Base-by-base conservation (phyloP, 2,888 invertebrate species). In the Diarsia rubi region DNA sequence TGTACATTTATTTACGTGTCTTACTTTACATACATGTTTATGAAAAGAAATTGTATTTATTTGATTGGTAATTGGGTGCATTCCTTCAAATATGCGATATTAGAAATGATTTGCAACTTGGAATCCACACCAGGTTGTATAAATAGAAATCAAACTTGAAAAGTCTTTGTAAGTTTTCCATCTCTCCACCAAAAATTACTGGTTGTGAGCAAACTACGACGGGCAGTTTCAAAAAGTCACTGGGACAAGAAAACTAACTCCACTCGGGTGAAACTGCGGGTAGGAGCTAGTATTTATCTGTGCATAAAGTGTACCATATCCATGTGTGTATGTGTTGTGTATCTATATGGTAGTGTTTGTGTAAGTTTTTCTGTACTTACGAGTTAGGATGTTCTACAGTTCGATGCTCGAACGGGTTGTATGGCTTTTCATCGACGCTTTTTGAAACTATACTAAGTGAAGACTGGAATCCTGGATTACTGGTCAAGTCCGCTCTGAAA, bases 361-460 rank as follows among this genome's bases (percentile, higher is more conserved):
- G 37, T 8, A 5, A 37, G 37, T 37, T 6, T 37, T 8, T n/a
- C 12, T 42, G 3, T 78, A 91, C 97, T 97, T 93, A 98, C 98
- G 98, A 97, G 82, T 97, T 98, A 0, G 98, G 97, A 90, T 98
- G 97, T 64, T 96, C 97, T 44, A 97, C 96, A 72, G 97, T 96
- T 63, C 98, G 96, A 90, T 98, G 95, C n/a, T 97, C 97, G 85
- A 98, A 98, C 0, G 98, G 98, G 90, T 97, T 95, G 90, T 98
- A 98, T 73, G 97, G 96, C 79, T 97, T 96, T 69, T 96, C 96
- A 72, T 94, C 67, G 65, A 83, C 83, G 57, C 81, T 89, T 79
- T 97, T 97, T 0, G 97, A 95, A 12, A 91, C 88, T 70, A 96
- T 91, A 75, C 95, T 96, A 2, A 96, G 81, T n/a, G 94, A 92